Evolutionary conservation across 37 sponge, comb jelly and placozoan species (phyloP).

Genomic region (Ephydatia muelleri): DNA sequence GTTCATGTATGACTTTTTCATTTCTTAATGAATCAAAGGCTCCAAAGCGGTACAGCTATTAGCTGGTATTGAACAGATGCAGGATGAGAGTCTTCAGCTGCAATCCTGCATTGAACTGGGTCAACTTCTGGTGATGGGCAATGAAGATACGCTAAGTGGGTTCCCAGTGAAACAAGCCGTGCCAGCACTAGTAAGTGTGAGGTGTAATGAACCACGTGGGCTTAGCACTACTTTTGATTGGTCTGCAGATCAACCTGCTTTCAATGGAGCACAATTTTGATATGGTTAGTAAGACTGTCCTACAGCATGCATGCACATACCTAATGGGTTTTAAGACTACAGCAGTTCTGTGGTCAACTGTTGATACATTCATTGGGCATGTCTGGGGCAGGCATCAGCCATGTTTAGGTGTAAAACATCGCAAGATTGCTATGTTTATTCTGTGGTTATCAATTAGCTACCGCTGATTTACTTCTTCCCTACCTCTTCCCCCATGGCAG

Average conservation of each 20-base stretch:
- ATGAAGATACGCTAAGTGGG: constrained; percentile 94
- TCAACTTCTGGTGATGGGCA: constrained; percentile 96
- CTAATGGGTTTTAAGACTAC: neutral
- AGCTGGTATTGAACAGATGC: constrained; percentile 58
- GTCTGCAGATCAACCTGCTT: constrained; percentile 65
- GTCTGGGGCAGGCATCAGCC: no score
- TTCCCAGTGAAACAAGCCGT: constrained; percentile 92
- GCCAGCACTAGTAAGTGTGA: constrained; percentile 78
- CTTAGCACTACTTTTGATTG: neutral
- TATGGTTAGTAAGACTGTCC: constrained; percentile 65
- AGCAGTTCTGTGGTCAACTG: neutral
- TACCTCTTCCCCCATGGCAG: constrained; percentile 15
- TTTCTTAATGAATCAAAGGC: neutral
- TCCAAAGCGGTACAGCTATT: constrained; percentile 52
- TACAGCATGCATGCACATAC: no score
- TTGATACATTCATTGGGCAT: neutral
- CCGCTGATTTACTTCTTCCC: neutral
- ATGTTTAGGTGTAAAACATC: neutral
- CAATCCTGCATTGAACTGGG: constrained; percentile 88
- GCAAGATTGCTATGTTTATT: neutral
- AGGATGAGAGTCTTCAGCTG: constrained; percentile 82
- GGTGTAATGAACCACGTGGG: neutral
- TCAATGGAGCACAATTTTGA: constrained; percentile 93
- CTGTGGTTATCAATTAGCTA: neutral
- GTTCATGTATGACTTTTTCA: neutral